Evolutionary conservation across 2,888 invertebrate genomes (phyloP), one percentile per base, ranked within the genome.

Genomic region (Drosophila dives): DNA sequence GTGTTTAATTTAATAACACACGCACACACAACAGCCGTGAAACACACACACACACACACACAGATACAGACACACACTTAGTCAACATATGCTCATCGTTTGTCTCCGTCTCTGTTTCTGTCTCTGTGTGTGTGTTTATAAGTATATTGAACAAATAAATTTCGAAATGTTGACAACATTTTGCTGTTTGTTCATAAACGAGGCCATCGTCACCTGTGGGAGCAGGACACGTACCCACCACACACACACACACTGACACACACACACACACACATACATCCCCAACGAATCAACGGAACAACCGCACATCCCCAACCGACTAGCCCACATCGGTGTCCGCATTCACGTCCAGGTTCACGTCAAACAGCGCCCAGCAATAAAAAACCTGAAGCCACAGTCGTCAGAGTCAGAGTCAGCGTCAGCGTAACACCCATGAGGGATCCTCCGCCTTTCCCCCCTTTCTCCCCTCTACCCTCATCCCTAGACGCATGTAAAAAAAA

Each of bases 161-260:
- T 86, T 90, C 77, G 90, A 86, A 86, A 86, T 86, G 86, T 86
- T 86, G 86, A 86, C 86, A 86, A 86, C 89, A 83, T 90, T 86
- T 86, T 83, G 90, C 86, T 90, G 86, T 86, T 86, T 86, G 86
- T 89, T 86, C 86, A 86, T 86, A 89, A 90, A 86, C 86, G 86
- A 90, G 86, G 86, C 89, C 90, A 86, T 90, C 86, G 86, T 86
- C 86, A 90, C 90, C 86, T 86, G 90, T 90, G 86, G 90, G 86
- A 86, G 79, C 71, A 70, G 74, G 59, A 64, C 75, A 83, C 81
- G 70, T 75, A 72, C 64, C 59, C 77, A 40, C 34, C 59, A 48
- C 26, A 38, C 26, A 54, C 3, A 54, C 20, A 34, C 51, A 50
- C 17, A 11, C 2, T 2, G 17, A 50, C n/a, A 2, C 36, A 17